These are phyloP conservation scores for Portevinia maculata DNA, from an alignment of 2,888 invertebrate species.

Conservation along the genomic window DNA sequence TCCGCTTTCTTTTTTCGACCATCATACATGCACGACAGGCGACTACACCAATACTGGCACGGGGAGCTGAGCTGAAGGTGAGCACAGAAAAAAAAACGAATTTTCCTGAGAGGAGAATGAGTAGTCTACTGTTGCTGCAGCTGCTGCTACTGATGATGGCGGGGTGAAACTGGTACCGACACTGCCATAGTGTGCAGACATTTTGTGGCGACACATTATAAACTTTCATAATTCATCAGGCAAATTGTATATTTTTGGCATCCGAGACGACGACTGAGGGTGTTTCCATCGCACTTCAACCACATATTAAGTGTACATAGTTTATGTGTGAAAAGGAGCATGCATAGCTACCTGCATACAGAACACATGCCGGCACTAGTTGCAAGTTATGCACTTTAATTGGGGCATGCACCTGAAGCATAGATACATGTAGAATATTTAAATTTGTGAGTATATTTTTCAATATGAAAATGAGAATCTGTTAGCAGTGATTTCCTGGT, in stretches of 20 bases:
- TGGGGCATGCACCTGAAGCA: conserved; percentile 63
- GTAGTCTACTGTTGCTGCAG: background rate
- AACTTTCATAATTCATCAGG: conserved; percentile 68
- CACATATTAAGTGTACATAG: background rate
- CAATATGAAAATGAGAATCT: conserved; percentile 19
- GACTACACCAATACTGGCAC: background rate
- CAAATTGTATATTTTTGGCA: conserved; percentile 57
- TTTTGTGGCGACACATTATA: conserved; percentile 69
- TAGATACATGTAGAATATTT: conserved; percentile 36
- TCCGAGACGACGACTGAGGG: conserved; percentile 25
- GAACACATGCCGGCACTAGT: conserved; percentile 10
- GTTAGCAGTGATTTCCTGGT: conserved; percentile 27
- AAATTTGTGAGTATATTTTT: conserved; percentile 13
- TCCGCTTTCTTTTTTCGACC: conserved; percentile 48
- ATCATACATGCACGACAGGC: background rate
- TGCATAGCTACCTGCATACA: conserved; percentile 7
- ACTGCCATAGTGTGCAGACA: conserved; percentile 45
- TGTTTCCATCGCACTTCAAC: background rate
- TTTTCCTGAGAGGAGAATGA: conserved; percentile 12
- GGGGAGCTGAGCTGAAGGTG: conserved; percentile 7
- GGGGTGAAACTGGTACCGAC: too few species aligned
- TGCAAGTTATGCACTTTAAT: conserved; percentile 57
- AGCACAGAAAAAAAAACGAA: conserved; percentile 26
- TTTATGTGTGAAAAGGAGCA: conserved; percentile 12
- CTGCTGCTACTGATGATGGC: background rate